phyloP scores from a whole-genome alignment of 1,140 invertebrate genomes.

The Samia ricini region DNA sequence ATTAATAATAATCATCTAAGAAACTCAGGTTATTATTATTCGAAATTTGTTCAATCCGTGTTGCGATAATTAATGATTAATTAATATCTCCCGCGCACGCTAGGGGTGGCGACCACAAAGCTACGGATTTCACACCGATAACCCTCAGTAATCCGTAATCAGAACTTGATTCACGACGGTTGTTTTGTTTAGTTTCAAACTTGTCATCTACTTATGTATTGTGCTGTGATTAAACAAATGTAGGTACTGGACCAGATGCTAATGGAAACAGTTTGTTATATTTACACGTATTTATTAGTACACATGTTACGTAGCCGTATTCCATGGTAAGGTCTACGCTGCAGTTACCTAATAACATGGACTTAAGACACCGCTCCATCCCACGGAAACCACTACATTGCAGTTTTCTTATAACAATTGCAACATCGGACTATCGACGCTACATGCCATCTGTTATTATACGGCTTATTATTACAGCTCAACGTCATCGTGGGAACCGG shows the following conservation, averaged over 20 bases:
- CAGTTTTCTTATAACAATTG: too few species aligned
- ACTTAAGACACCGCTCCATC: too few species aligned
- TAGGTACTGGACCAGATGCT: background rate
- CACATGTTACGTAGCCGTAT: too few species aligned
- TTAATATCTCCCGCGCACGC: background rate
- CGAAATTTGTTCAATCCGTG: background rate
- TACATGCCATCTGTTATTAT: too few species aligned
- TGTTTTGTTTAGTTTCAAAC: background rate
- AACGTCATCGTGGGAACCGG: too few species aligned
- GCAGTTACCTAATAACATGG: too few species aligned
- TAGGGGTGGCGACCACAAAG: background rate
- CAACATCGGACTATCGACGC: too few species aligned
- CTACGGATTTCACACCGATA: conserved; percentile 1
- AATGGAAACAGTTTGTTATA: background rate
- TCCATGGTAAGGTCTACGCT: too few species aligned
- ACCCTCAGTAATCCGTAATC: background rate
- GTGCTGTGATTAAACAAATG: background rate
- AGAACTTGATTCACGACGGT: background rate
- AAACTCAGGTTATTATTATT: background rate
- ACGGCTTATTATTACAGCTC: too few species aligned
- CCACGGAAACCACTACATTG: too few species aligned
- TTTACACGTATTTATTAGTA: background rate
- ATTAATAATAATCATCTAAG: background rate
- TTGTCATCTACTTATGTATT: background rate
- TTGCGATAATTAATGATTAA: background rate